These are phyloP conservation scores for Zosterops borbonicus DNA, from an alignment of 2,113 vertebrate species.

Conservation along the genomic window DNA sequence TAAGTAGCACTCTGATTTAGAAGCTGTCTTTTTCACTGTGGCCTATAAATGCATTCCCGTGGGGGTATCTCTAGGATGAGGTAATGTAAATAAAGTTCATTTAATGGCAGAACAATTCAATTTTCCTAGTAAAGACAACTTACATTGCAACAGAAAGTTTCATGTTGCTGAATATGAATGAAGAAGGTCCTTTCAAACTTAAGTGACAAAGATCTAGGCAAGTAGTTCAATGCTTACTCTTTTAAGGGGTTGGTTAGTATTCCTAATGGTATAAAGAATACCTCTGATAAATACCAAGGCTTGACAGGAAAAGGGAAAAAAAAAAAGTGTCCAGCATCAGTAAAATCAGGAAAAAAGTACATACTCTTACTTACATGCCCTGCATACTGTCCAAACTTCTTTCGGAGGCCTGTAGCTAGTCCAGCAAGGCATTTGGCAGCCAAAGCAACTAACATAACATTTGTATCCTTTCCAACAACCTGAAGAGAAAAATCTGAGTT, in stretches of 20 bases:
- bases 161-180: not conserved
- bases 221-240: not conserved
- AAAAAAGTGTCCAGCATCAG: not conserved
- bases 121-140: not conserved
- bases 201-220: not conserved
- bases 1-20: not conserved
- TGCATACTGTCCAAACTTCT: conserved; percentile 97
- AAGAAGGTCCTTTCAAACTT: not conserved
- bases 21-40: not conserved
- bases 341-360: not conserved
- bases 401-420: conserved; percentile 89
- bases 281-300: not conserved
- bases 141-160: not conserved
- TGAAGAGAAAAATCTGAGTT: conserved; percentile 45
- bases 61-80: not conserved
- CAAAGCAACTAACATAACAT: conserved; percentile 94
- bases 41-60: not conserved
- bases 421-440: conserved; percentile 94
- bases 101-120: not conserved
- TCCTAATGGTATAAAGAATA: not conserved
- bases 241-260: not conserved
- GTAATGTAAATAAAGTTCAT: not conserved
- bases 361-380: conserved; percentile 84
- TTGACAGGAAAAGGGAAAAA: not conserved
- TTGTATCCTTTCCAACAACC: conserved; percentile 97